A percentile compares a stretch with the other conserved stretches of the same genome.
Evolutionary conservation across 2,888 invertebrate species (phyloP).

Genomic region (Caenorhabditis sp.): DNA sequence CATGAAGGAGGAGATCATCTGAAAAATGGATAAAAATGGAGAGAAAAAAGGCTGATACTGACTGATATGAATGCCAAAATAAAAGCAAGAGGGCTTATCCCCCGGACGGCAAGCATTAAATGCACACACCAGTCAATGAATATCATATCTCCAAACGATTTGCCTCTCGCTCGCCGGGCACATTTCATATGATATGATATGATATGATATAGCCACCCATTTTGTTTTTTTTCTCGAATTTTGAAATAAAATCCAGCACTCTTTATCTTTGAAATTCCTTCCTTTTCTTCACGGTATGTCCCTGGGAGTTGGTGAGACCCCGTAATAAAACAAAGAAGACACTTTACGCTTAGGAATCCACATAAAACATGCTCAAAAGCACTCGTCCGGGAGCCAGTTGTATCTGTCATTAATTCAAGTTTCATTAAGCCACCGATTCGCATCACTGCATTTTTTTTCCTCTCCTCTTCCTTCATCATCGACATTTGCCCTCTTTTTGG

Average conservation of each 20-base stretch:
- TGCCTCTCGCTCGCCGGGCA: too few species aligned
- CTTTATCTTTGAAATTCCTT: too few species aligned
- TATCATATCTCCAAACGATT: slow-evolving; percentile 3
- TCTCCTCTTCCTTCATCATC: slow-evolving; percentile 37
- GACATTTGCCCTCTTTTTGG: slow-evolving; percentile 39
- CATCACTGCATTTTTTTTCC: slow-evolving; percentile 47
- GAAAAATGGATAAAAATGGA: slow-evolving; percentile 19
- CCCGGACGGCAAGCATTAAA: slow-evolving; percentile 38
- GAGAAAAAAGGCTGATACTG: too few species aligned
- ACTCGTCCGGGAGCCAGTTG: slow-evolving; percentile 51
- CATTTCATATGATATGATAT: neutral
- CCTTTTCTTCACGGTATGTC: slow-evolving; percentile 3
- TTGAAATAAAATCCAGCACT: neutral
- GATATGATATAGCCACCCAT: slow-evolving; percentile 7
- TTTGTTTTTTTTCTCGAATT: neutral
- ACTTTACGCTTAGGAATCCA: slow-evolving; percentile 40
- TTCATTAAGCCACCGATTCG: slow-evolving; percentile 62
- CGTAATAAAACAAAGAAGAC: slow-evolving; percentile 43
- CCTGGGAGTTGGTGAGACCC: neutral
- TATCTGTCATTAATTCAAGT: slow-evolving; percentile 63
- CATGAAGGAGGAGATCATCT: slow-evolving; percentile 21
- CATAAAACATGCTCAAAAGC: slow-evolving; percentile 56
- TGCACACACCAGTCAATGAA: slow-evolving; percentile 21
- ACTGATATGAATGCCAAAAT: slow-evolving; percentile 44
- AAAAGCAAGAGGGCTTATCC: slow-evolving; percentile 50